These are phyloP conservation scores for Pachypanchax playfairii DNA, from an alignment of 2,113 vertebrate genomes.

Conservation along the genomic window DNA sequence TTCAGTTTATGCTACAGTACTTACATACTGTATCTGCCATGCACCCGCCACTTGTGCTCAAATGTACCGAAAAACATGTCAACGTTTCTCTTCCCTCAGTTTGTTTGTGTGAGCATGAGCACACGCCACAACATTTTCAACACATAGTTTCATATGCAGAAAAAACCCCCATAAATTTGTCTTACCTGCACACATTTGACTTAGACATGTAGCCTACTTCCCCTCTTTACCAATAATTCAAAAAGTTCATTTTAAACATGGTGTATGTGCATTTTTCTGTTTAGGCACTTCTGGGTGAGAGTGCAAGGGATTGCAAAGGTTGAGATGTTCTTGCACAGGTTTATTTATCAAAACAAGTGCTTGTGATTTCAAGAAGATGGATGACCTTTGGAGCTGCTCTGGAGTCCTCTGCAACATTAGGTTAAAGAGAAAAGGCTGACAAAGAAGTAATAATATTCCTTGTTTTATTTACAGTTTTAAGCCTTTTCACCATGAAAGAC, in stretches of 20 bases:
- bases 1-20: constrained; percentile 48
- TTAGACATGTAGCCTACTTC: too few species aligned
- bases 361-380: constrained; percentile 63
- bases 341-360: constrained; percentile 75
- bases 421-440: constrained; percentile 47
- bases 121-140: too few species aligned
- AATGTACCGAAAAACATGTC: constrained; percentile 5
- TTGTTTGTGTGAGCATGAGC: too few species aligned
- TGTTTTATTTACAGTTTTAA: constrained; percentile 30
- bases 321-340: constrained; percentile 37
- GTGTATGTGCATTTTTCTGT: constrained; percentile 14
- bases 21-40: constrained; percentile 42
- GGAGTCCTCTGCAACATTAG: constrained; percentile 54
- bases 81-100: too few species aligned
- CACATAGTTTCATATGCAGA: too few species aligned
- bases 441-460: constrained; percentile 41
- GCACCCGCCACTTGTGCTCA: constrained; percentile 4
- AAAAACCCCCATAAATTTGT: too few species aligned
- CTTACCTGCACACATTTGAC: too few species aligned
- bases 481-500: constrained; percentile 25
- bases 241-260: not conserved
- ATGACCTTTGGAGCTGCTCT: constrained; percentile 65
- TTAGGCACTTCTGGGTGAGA: constrained; percentile 1
- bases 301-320: constrained; percentile 5
- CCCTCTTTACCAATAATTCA: not conserved